A percentile compares a stretch with the other conserved stretches of the same genome.
Evolutionary conservation across 2,888 invertebrate genomes (phyloP).

Genomic region (Carabus problematicus): DNA sequence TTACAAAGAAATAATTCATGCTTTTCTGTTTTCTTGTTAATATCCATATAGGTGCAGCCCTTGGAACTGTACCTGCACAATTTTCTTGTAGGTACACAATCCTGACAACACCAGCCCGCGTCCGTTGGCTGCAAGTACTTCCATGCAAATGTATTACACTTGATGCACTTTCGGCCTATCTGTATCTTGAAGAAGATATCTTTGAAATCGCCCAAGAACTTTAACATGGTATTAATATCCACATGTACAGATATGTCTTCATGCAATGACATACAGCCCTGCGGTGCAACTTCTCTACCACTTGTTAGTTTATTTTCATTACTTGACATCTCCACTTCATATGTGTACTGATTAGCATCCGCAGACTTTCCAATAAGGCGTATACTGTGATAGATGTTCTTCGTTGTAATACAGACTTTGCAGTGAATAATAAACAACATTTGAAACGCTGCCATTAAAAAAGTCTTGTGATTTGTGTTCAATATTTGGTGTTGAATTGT

Average conservation of each 20-base stretch:
- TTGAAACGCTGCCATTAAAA: not conserved
- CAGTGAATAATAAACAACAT: conserved; percentile 13
- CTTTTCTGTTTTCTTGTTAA: no score
- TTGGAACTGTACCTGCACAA: no score
- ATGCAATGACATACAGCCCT: no score
- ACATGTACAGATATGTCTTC: not conserved
- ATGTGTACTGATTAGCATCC: not conserved
- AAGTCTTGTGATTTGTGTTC: not conserved
- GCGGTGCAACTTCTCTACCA: not conserved
- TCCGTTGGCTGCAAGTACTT: no score
- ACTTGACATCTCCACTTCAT: not conserved
- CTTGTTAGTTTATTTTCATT: not conserved
- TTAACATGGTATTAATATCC: not conserved
- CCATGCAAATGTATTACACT: not conserved
- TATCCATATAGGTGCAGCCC: no score
- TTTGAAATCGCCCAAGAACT: not conserved
- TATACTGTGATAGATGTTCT: not conserved
- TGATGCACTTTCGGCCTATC: not conserved
- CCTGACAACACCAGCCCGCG: no score
- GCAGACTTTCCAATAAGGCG: not conserved
- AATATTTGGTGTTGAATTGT: not conserved
- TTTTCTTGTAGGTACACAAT: no score
- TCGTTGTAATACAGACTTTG: not conserved
- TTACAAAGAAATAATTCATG: no score
- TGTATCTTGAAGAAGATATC: not conserved